Evolutionary conservation across 1,140 invertebrate species (phyloP).

Genomic region (Megalopta genalis): DNA sequence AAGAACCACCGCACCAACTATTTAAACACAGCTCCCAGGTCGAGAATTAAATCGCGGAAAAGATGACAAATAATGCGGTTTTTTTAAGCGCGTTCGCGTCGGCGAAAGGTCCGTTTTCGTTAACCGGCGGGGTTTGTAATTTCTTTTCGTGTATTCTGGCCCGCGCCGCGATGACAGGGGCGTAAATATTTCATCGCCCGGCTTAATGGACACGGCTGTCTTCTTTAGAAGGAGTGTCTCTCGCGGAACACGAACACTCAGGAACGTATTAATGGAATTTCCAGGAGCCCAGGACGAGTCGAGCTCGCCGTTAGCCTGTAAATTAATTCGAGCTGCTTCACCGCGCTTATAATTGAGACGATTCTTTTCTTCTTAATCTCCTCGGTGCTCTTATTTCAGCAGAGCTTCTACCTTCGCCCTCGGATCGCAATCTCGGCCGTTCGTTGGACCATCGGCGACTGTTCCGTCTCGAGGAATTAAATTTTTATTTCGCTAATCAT

Average conservation of each 20-base stretch:
- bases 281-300: neutral
- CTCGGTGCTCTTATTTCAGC: neutral
- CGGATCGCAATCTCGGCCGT: neutral
- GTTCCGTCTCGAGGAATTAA: neutral
- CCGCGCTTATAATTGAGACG: conserved; percentile 25
- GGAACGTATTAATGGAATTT: conserved; percentile 53
- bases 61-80: too few species aligned
- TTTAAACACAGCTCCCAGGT: too few species aligned
- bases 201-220: conserved; percentile 52
- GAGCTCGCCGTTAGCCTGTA: conserved; percentile 10
- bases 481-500: conserved; percentile 28
- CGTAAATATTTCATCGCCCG: conserved; percentile 61
- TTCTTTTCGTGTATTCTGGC: conserved; percentile 14
- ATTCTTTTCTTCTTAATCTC: conserved; percentile 39
- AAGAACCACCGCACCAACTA: too few species aligned
- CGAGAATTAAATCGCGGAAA: too few species aligned
- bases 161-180: conserved; percentile 22
- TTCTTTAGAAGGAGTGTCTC: conserved; percentile 44
- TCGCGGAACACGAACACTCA: conserved; percentile 32
- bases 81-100: too few species aligned
- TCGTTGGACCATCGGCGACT: neutral
- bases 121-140: conserved; percentile 31
- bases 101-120: neutral
- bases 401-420: neutral
- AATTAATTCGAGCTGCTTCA: conserved; percentile 40